phyloP scores from a whole-genome alignment of 2,113 vertebrate genomes.

The Trochalopteron elliotii region DNA sequence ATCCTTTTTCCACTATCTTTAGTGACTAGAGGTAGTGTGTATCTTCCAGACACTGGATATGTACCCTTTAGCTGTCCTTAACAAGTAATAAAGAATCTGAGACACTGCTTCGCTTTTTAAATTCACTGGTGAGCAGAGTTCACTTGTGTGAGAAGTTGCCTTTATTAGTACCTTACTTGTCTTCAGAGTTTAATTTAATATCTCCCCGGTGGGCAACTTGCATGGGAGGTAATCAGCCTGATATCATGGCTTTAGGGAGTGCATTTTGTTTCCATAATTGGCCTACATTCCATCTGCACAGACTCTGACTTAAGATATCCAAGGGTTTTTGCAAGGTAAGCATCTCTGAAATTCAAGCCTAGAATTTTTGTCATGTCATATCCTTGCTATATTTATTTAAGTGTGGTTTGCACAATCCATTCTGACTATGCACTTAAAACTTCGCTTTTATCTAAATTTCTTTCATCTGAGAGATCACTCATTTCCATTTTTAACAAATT shows the following conservation, averaged over 20 bases:
- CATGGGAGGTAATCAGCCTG: not conserved
- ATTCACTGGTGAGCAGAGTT: not conserved
- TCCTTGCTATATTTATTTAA: not conserved
- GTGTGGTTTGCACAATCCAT: not conserved
- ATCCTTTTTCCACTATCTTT: not conserved
- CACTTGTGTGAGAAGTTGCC: not conserved
- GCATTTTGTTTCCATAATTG: constrained; percentile 10
- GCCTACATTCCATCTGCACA: not conserved
- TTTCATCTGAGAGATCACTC: not conserved
- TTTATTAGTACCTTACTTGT: not conserved
- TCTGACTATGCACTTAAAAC: not conserved
- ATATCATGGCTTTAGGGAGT: not conserved
- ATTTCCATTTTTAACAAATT: not conserved
- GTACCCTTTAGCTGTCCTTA: not conserved
- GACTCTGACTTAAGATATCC: not conserved
- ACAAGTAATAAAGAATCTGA: not conserved
- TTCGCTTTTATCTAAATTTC: not conserved
- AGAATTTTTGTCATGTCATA: not conserved
- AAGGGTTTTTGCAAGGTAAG: constrained; percentile 32
- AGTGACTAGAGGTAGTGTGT: not conserved
- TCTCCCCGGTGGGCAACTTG: not conserved
- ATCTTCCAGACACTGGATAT: not conserved
- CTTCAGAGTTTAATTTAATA: not conserved
- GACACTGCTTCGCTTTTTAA: not conserved
- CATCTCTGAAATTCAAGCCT: not conserved